phyloP scores from a whole-genome alignment of 2,797 vertebrate species.

The Malacoraja senta region DNA sequence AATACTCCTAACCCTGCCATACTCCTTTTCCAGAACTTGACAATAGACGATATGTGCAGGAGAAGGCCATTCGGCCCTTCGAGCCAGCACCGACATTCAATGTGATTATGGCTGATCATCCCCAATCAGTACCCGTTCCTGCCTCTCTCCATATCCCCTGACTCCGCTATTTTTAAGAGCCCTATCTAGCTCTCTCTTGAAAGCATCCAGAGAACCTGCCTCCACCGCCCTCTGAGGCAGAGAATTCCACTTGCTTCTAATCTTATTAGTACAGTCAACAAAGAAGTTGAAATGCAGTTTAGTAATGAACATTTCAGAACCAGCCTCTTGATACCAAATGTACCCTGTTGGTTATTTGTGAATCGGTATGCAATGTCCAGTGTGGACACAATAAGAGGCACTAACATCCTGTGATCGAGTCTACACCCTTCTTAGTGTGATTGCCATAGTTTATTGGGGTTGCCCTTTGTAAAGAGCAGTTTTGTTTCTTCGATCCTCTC shows the following conservation, averaged over 20 bases:
- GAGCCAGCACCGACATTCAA: no score
- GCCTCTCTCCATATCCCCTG: no score
- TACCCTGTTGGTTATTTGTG: neutral
- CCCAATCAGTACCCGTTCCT: no score
- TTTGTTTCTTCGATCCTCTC: neutral
- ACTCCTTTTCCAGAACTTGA: neutral
- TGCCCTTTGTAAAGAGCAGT: neutral
- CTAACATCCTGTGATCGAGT: neutral
- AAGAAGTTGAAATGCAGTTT: neutral
- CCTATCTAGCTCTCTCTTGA: no score
- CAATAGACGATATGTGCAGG: no score
- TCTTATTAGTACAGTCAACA: neutral
- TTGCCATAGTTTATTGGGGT: neutral
- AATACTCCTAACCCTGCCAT: neutral
- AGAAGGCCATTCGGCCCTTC: no score
- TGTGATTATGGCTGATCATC: no score
- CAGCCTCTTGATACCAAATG: neutral
- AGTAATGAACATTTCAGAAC: neutral
- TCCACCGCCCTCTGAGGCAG: no score
- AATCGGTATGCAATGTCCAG: neutral
- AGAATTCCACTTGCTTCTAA: neutral
- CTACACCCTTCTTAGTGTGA: neutral
- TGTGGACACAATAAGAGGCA: neutral
- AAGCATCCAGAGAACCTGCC: no score
- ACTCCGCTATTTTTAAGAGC: no score